Percentiles rank a stretch among this genome's conserved stretches.
These are phyloP conservation scores for Notothenia coriiceps DNA, from an alignment of 2,113 vertebrate species.

Conservation along the genomic window DNA sequence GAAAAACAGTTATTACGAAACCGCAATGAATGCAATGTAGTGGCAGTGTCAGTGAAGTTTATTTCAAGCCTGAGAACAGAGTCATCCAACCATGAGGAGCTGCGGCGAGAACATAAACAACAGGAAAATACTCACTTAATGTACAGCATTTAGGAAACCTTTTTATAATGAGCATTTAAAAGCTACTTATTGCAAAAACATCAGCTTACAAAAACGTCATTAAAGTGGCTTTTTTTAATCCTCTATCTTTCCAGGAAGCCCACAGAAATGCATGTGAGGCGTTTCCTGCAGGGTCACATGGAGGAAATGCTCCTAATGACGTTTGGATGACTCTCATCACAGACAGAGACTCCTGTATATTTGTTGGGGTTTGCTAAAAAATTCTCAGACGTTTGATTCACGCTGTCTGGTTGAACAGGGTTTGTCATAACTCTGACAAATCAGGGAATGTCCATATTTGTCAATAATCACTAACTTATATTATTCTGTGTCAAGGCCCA, in stretches of 20 bases:
- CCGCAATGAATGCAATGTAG: constrained; percentile 41
- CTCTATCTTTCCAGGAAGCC: background rate
- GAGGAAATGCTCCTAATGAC: constrained; percentile 57
- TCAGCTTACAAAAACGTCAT: background rate
- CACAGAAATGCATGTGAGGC: constrained; percentile 12
- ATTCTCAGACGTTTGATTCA: constrained; percentile 13
- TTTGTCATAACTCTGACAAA: background rate
- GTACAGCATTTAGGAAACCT: background rate
- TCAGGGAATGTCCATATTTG: background rate
- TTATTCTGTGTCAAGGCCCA: background rate
- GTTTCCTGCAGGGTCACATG: constrained; percentile 54
- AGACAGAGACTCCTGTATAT: constrained; percentile 24
- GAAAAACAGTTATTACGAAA: constrained; percentile 46
- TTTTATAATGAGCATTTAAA: background rate
- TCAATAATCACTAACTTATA: constrained; percentile 11
- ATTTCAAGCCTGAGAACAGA: constrained; percentile 54
- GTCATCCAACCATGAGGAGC: constrained; percentile 19
- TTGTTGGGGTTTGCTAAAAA: background rate
- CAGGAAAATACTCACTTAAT: background rate
- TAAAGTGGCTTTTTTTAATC: background rate
- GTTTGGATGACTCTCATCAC: constrained; percentile 68
- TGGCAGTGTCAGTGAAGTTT: constrained; percentile 51
- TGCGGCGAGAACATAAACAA: constrained; percentile 19
- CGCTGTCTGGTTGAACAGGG: background rate
- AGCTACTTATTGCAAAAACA: background rate